Evolutionary conservation across 2,797 vertebrate genomes (phyloP), one percentile per base, ranked within the genome.

Genomic region (Cuculus canorus): DNA sequence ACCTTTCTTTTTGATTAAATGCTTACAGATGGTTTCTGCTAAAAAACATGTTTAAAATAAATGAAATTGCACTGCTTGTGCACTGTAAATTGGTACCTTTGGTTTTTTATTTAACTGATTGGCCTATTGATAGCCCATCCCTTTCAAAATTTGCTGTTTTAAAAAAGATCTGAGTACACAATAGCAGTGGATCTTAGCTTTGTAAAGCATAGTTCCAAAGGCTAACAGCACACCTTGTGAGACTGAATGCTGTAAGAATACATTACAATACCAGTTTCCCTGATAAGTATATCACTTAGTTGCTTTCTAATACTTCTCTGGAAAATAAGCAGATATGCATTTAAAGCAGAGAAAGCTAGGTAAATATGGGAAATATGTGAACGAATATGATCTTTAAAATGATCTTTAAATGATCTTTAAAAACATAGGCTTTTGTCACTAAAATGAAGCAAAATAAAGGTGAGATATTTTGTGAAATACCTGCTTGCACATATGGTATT

Each of bases 71-170:
- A n/a, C 73, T 86, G 70, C 72, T 35, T 64, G 65, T 50, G 57
- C 37, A 72, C 39, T 68, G 56, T 57, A 92, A 83, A 93, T 83
- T 25, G 73, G 17, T 75, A 83, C 41, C 57, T 93, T 93, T 32
- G 10, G 43, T 82, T 94, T 82, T 83, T 18, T 47, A 78, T 90
- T 88, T 81, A 2, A 0, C 33, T 66, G 56, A 91, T 28, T 77
- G 57, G 69, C 57, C 45, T 79, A 86, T 82, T 87, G 82, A 87
- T 18, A 91, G 54, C 47, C 50, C 33, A 76, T 11, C 37, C 60
- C 64, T 82, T 89, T 54, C 64, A 95, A 91, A 95, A 92, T 61
- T 68, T 85, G 61, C 37, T 81, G n/a, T 78, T 87, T 63, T 9
- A 19, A 56, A 85, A 81, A 48, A 59, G 10, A 71, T 47, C 11